phyloP scores from a whole-genome alignment of 2,113 vertebrate genomes.

The Ctenomys sociabilis region DNA sequence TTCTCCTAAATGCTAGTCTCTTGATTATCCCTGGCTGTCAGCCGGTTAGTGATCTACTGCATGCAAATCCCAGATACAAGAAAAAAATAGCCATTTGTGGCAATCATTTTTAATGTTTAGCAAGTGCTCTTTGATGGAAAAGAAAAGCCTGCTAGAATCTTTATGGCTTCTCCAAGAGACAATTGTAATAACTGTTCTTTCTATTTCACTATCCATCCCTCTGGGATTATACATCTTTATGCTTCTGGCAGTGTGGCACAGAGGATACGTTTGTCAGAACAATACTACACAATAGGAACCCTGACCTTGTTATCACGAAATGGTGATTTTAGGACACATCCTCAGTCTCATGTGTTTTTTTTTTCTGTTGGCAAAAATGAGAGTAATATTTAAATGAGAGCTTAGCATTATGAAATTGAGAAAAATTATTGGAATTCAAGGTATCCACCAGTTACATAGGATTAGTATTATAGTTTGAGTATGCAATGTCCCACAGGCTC shows the following conservation, averaged over 20 bases:
- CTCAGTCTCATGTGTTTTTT: not conserved
- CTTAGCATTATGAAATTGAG: not conserved
- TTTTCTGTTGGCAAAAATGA: not conserved
- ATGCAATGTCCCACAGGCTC: not conserved
- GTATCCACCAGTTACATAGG: not conserved
- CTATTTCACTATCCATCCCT: slow-evolving; percentile 34
- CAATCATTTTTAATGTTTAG: slow-evolving; percentile 40
- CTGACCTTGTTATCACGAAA: not conserved
- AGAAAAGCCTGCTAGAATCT: slow-evolving; percentile 9
- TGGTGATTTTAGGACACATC: not conserved
- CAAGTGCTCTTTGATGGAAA: slow-evolving; percentile 49
- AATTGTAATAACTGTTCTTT: not conserved
- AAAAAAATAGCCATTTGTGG: not conserved
- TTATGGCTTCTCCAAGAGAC: slow-evolving; percentile 35
- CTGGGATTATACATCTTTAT: slow-evolving; percentile 30
- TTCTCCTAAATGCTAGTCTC: not conserved
- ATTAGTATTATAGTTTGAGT: not conserved
- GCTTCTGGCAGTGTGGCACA: not conserved
- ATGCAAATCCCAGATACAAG: not conserved
- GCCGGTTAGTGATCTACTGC: not conserved
- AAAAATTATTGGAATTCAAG: not conserved
- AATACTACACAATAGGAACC: not conserved
- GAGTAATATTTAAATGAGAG: not conserved
- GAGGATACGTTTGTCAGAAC: not conserved
- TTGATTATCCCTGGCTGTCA: not conserved